phyloP scores from a whole-genome alignment of 2,113 vertebrate genomes.

The Platysternon megacephalum region DNA sequence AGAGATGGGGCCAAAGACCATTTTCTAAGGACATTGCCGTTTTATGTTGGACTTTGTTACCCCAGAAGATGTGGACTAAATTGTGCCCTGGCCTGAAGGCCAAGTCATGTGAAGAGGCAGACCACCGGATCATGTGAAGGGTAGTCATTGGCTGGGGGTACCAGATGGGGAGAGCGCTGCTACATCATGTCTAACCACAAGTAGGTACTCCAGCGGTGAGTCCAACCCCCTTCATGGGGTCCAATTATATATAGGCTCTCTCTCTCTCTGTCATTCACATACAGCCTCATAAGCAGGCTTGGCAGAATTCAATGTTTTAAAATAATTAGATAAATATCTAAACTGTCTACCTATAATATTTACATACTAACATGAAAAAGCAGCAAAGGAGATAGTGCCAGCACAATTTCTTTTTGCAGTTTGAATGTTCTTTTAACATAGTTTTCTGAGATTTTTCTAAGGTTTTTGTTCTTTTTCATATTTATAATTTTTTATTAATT shows the following conservation, averaged over 20 bases:
- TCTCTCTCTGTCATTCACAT: background rate
- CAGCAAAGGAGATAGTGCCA: accelerated
- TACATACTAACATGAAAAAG: background rate
- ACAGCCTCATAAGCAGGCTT: background rate
- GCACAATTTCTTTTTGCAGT: accelerated
- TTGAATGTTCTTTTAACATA: background rate
- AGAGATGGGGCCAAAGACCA: background rate
- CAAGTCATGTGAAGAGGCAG: background rate
- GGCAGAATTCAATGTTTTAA: background rate
- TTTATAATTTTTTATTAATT: background rate
- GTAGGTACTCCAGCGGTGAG: background rate
- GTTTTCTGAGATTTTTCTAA: background rate
- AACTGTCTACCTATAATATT: too few relatives aligned
- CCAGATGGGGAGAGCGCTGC: background rate
- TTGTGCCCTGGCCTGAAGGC: background rate
- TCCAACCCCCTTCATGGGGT: too few relatives aligned
- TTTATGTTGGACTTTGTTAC: background rate
- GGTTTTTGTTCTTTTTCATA: background rate
- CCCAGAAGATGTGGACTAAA: background rate
- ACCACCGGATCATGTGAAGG: background rate
- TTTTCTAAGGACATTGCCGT: background rate
- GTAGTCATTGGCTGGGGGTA: background rate
- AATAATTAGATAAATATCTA: too few relatives aligned
- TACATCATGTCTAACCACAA: background rate
- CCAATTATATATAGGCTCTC: background rate